Percentiles rank a stretch among this genome's conserved stretches.
Evolutionary conservation across 2,113 vertebrate species (phyloP).

Genomic region (Entomyzon cyanotis): DNA sequence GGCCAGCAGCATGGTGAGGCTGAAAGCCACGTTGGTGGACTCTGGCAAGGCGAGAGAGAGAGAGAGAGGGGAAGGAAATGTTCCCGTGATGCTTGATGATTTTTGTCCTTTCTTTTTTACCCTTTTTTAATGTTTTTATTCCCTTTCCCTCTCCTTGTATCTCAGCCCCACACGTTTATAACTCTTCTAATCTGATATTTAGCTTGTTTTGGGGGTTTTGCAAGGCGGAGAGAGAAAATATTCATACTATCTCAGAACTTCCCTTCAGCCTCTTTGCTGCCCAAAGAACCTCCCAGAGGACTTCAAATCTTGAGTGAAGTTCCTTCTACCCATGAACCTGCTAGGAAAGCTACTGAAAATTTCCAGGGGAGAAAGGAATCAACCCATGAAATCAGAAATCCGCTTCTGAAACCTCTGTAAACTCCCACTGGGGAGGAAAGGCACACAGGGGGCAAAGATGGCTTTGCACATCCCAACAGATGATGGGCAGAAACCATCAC

Average conservation of each 20-base stretch:
- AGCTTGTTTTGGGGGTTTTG: too few relatives aligned
- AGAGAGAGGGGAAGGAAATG: fast-evolving
- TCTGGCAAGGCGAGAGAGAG: slow-evolving; percentile 56
- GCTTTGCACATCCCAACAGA: fast-evolving
- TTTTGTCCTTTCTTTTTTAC: too few relatives aligned
- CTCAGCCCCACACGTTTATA: too few relatives aligned
- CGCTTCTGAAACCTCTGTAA: background rate
- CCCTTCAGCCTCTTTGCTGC: background rate
- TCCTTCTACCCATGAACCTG: background rate
- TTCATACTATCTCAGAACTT: background rate
- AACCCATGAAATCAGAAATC: background rate
- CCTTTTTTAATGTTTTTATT: too few relatives aligned
- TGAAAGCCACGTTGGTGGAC: slow-evolving; percentile 74
- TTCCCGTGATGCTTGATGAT: background rate
- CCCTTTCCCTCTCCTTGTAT: too few relatives aligned
- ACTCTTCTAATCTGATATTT: too few relatives aligned
- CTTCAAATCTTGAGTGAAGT: background rate
- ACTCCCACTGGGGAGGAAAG: background rate
- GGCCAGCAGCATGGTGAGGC: slow-evolving; percentile 82
- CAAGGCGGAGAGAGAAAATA: too few relatives aligned
- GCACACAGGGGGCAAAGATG: background rate
- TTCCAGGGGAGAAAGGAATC: background rate
- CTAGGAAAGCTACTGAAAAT: background rate
- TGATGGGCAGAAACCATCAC: background rate
- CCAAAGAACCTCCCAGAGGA: background rate